These are phyloP conservation scores for Thymallus thymallus DNA, from an alignment of 2,113 vertebrate species.

Conservation along the genomic window DNA sequence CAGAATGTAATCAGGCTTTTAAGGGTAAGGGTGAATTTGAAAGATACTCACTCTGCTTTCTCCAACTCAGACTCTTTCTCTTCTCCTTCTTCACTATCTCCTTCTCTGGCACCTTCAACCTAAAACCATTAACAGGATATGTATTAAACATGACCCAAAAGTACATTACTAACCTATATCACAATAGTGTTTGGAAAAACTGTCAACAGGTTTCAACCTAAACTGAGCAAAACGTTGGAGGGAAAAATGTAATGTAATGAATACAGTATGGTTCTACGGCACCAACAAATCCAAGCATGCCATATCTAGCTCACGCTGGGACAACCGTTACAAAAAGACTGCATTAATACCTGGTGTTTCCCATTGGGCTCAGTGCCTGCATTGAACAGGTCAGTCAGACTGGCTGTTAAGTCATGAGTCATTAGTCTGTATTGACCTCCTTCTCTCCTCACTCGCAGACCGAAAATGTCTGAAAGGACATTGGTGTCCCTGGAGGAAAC, in stretches of 20 bases:
- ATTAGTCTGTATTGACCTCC: constrained; percentile 86
- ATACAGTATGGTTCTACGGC: not conserved
- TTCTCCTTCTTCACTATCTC: constrained; percentile 74
- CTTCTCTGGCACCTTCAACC: constrained; percentile 69
- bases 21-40: not conserved
- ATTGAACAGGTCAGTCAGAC: constrained; percentile 78
- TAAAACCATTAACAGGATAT: constrained; percentile 43
- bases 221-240: not conserved
- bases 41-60: constrained; percentile 79
- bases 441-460: constrained; percentile 86
- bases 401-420: constrained; percentile 80
- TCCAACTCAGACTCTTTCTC: constrained; percentile 74
- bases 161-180: not conserved
- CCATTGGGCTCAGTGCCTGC: constrained; percentile 48
- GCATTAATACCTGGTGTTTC: constrained; percentile 39
- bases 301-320: not conserved
- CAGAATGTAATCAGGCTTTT: not conserved
- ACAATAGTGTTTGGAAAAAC: not conserved
- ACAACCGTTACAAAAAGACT: not conserved
- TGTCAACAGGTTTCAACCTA: not conserved
- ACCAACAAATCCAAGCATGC: not conserved
- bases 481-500: constrained; percentile 75
- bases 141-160: constrained; percentile 2
- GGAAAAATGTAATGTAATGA: not conserved
- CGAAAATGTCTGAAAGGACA: constrained; percentile 87